These are phyloP conservation scores for Onychomys torridus DNA, from an alignment of 2,797 vertebrate species.

Conservation along the genomic window DNA sequence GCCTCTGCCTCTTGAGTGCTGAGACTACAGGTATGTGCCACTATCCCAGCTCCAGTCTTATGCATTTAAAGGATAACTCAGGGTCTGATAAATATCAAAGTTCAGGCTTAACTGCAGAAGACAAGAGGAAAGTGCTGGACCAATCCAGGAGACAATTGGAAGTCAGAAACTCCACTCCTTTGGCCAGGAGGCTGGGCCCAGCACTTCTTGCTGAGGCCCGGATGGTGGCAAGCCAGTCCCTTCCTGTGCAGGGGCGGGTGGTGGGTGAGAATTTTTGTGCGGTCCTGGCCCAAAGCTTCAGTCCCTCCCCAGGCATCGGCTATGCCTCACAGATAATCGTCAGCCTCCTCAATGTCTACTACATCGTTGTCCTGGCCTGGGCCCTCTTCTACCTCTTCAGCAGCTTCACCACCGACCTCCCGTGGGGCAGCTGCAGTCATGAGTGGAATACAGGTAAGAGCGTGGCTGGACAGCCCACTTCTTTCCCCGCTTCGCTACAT, in stretches of 20 bases:
- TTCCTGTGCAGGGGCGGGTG: neutral
- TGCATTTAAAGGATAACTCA: neutral
- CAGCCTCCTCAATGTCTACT: slow-evolving; percentile 94
- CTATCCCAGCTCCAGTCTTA: neutral
- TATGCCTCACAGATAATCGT: slow-evolving; percentile 97
- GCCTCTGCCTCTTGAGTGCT: neutral
- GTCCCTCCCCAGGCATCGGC: slow-evolving; percentile 91
- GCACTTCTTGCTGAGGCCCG: neutral
- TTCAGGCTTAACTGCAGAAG: neutral
- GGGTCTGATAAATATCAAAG: neutral
- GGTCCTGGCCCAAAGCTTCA: neutral
- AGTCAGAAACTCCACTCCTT: too few species aligned
- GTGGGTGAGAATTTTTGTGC: neutral
- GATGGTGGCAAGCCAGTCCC: neutral
- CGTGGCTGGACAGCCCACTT: rapidly evolving
- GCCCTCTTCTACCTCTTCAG: slow-evolving; percentile 95
- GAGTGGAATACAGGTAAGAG: slow-evolving; percentile 96
- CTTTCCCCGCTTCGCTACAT: rapidly evolving
- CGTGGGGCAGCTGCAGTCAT: slow-evolving; percentile 96
- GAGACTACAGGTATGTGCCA: neutral
- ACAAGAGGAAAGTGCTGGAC: neutral
- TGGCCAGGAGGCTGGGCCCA: neutral
- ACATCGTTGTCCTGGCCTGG: slow-evolving; percentile 97
- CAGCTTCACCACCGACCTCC: slow-evolving; percentile 94
- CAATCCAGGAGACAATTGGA: neutral